A percentile compares a stretch with the other conserved stretches of the same genome.
phyloP scores from a whole-genome alignment of 1,140 invertebrate genomes.

The Nixonia krombeini region DNA sequence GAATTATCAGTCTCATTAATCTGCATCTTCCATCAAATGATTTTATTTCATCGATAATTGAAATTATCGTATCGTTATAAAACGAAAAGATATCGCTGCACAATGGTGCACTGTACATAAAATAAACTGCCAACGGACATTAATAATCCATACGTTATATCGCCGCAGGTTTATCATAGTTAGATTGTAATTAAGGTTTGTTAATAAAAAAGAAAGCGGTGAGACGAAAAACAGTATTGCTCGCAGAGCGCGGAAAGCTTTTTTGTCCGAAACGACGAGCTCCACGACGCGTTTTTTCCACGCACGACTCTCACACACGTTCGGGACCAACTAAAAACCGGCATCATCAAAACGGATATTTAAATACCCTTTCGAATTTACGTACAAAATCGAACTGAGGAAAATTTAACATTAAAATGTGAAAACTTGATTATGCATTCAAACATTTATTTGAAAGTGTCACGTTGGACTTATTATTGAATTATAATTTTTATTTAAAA shows the following conservation, averaged over 20 bases:
- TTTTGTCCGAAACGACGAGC: conserved; percentile 24
- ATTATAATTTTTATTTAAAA: too few species aligned
- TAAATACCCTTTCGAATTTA: conserved; percentile 34
- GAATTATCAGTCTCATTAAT: too few species aligned
- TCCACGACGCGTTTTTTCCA: conserved; percentile 6
- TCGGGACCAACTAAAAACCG: conserved; percentile 69
- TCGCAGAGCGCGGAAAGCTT: conserved; percentile 32
- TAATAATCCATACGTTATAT: conserved; percentile 52
- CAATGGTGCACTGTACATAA: conserved; percentile 56
- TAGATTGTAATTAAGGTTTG: conserved; percentile 54
- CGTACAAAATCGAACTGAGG: conserved; percentile 26
- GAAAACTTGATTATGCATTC: too few species aligned
- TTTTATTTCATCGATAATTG: neutral
- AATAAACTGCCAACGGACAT: conserved; percentile 59
- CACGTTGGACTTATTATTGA: too few species aligned
- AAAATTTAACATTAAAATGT: conserved; percentile 23
- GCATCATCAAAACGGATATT: conserved; percentile 51
- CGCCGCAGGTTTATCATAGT: conserved; percentile 52
- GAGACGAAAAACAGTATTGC: conserved; percentile 22
- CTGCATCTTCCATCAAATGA: neutral
- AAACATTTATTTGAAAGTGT: too few species aligned
- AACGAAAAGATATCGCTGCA: neutral
- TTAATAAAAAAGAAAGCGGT: conserved; percentile 30
- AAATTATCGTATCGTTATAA: neutral
- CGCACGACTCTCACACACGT: conserved; percentile 55